Conservation (phyloP, 2,888 invertebrate genomes). For the Heteropelma amictum region DNA sequence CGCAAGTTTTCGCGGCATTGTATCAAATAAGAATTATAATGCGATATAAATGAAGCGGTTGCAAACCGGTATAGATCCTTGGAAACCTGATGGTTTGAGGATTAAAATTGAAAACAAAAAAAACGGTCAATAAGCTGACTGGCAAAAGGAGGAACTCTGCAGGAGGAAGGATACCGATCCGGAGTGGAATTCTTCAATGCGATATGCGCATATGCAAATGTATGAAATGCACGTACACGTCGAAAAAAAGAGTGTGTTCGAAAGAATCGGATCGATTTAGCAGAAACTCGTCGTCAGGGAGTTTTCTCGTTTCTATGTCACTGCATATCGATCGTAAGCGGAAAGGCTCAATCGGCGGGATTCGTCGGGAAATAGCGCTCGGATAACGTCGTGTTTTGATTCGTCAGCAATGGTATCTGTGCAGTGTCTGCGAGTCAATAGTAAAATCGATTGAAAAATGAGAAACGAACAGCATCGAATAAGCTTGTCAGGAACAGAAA, state of each 20-base stretch:
- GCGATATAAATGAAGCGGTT: constrained; percentile 46
- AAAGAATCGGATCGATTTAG: constrained; percentile 41
- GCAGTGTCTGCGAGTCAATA: too few relatives aligned
- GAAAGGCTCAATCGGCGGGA: background rate
- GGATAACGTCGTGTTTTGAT: background rate
- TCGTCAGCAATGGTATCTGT: background rate
- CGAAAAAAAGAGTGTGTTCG: constrained; percentile 20
- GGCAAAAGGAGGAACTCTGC: constrained; percentile 12
- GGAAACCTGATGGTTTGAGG: too few relatives aligned
- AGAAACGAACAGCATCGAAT: background rate
- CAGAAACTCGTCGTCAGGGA: constrained; percentile 38
- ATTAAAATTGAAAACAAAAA: background rate
- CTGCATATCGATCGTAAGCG: background rate
- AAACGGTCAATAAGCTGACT: background rate
- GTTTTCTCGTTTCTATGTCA: constrained; percentile 10
- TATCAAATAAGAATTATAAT: too few relatives aligned
- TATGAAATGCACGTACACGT: background rate
- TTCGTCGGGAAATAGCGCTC: background rate
- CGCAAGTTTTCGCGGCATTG: too few relatives aligned
- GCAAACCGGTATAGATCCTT: constrained; percentile 35
- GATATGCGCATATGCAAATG: background rate
- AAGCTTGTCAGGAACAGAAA: background rate
- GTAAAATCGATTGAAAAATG: constrained; percentile 15
- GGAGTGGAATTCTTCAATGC: background rate
- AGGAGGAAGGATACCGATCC: constrained; percentile 22